Evolutionary conservation across 2,888 invertebrate genomes (phyloP).

Genomic region (Lissonota sp.): DNA sequence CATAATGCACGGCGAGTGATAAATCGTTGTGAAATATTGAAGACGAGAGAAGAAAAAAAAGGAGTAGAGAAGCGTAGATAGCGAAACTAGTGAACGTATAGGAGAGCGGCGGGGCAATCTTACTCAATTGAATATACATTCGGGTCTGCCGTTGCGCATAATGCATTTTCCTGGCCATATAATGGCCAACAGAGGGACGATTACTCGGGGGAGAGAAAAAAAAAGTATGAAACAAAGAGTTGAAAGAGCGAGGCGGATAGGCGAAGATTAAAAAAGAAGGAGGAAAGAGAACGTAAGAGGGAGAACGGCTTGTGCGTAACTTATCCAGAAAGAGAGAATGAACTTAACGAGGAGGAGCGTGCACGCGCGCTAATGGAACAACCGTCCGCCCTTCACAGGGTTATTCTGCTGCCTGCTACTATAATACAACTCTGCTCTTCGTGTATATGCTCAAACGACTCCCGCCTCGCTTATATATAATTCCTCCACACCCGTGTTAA

Average conservation of each 20-base stretch:
- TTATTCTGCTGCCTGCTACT: conserved; percentile 17
- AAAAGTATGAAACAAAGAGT: neutral
- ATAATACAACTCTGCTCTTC: neutral
- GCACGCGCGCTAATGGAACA: conserved; percentile 52
- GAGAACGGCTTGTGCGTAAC: conserved; percentile 34
- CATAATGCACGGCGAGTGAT: neutral
- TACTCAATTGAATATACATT: conserved; percentile 25
- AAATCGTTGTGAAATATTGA: conserved; percentile 5
- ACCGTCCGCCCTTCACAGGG: conserved; percentile 25
- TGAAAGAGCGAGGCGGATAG: neutral
- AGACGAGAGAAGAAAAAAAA: neutral
- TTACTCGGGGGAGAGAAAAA: conserved; percentile 2
- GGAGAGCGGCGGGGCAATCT: neutral
- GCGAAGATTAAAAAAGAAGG: neutral
- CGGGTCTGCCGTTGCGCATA: neutral
- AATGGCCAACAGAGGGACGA: conserved; percentile 3
- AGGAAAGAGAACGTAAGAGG: neutral
- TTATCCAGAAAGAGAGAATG: conserved; percentile 47
- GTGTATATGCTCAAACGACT: conserved; percentile 5
- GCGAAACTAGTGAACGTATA: neutral
- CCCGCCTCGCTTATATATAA: conserved; percentile 33
- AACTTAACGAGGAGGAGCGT: conserved; percentile 38
- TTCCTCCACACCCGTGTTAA: conserved; percentile 39
- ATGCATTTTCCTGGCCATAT: conserved; percentile 3
- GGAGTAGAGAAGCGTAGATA: neutral